Percentiles rank a stretch among this genome's conserved stretches.
phyloP scores from a whole-genome alignment of 2,113 vertebrate species.

The Heterotilapia buettikoferi region DNA sequence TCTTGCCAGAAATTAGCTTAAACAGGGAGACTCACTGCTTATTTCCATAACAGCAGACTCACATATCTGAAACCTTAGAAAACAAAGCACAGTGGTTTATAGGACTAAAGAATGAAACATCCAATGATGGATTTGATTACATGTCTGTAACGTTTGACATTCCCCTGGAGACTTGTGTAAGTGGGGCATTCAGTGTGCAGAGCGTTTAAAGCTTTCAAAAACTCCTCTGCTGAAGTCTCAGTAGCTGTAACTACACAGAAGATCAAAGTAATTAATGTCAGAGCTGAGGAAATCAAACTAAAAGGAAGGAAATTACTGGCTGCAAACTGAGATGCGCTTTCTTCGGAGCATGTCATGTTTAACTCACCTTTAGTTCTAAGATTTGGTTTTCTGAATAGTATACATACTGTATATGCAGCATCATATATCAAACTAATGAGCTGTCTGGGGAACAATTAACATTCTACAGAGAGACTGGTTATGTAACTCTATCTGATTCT shows the following conservation, averaged over 20 bases:
- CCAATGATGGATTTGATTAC: neutral
- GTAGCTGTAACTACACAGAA: neutral
- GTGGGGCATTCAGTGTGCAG: neutral
- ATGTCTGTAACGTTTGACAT: neutral
- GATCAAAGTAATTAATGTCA: neutral
- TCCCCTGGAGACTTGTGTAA: neutral
- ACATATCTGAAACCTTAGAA: slow-evolving; percentile 7
- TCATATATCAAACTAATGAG: slow-evolving; percentile 45
- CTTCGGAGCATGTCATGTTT: neutral
- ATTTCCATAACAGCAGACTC: neutral
- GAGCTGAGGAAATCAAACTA: neutral
- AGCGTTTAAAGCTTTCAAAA: neutral
- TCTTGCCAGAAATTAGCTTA: neutral
- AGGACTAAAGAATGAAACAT: neutral
- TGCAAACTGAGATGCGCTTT: neutral
- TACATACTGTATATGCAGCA: neutral
- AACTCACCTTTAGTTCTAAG: neutral
- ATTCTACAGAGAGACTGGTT: slow-evolving; percentile 27
- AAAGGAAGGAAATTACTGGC: neutral
- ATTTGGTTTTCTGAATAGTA: neutral
- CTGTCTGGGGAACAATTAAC: slow-evolving; percentile 27
- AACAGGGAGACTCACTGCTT: neutral
- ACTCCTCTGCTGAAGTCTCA: neutral
- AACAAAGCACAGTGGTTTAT: neutral
- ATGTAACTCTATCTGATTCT: slow-evolving; percentile 39